Evolutionary conservation across 1,140 invertebrate genomes (phyloP), one percentile per base, ranked within the genome.

Genomic region (Caenorhabditis briggsae): DNA sequence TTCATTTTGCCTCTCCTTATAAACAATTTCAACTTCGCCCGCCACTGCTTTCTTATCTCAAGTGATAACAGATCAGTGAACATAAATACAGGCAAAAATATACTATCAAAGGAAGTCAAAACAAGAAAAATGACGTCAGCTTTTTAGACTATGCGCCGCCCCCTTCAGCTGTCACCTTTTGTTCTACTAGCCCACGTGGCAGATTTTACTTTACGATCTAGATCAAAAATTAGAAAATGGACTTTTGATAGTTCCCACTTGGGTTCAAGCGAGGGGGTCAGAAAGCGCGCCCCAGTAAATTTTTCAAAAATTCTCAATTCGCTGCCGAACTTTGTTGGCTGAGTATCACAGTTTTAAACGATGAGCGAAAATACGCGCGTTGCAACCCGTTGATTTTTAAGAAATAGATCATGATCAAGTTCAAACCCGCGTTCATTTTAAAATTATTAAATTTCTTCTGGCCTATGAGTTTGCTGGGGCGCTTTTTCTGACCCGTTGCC

Each of bases 61-160:
- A 14, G 16, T 70, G 64, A 70, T 70, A 70, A 70, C 33, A 70
- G 64, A 70, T 70, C 64, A 70, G 43, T 70, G 64, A 41, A 70
- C 64, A 70, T 1, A 46, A 65, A 65, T 43, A 65, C 33, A 18
- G 64, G 11, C 64, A 65, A 65, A 33, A 70, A 70, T 70, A 70
- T 18, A 70, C 41, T 46, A 23, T 25, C 0, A 20, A 70, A 70
- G 64, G 12, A 46, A 46, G 64, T n/a, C 43, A 70, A 70, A 70
- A 70, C 64, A 70, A 70, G 64, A 70, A 70, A 33, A 70, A n/a
- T 70, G 64, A 70, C 64, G 64, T 70, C 64, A 46, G 64, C 64
- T 70, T 70, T 70, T 70, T 46, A 16, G 41, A 70, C 41, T 70
- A 43, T n/a, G 64, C 64, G 64, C 64, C 64, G 64, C 41, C 64